A percentile compares a stretch with the other conserved stretches of the same genome.
Conservation (phyloP, 1,140 invertebrate genomes). For the Drosophila pseudoananassae region DNA sequence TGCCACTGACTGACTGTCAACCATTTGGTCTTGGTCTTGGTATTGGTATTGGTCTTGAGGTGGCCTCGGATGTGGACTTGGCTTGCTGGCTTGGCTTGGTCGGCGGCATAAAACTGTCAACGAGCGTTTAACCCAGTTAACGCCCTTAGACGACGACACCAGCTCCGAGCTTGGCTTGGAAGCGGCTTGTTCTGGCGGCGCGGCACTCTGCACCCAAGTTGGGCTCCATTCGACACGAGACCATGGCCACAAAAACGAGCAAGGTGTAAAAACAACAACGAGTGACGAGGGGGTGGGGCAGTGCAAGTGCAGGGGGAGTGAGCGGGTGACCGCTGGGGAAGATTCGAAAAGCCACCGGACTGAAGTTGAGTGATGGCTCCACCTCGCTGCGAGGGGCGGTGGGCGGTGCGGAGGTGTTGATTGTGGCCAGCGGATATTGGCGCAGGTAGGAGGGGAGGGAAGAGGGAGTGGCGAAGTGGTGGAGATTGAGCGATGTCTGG, state of each 20-base stretch:
- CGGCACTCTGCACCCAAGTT: conserved; percentile 29
- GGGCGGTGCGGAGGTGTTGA: conserved; percentile 69
- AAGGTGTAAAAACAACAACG: conserved; percentile 73
- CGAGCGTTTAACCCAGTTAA: conserved; percentile 79
- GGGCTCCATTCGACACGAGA: conserved; percentile 60
- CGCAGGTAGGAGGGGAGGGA: conserved; percentile 7
- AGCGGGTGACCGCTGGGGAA: conserved; percentile 9
- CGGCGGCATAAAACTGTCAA: conserved; percentile 75
- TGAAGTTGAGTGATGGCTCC: conserved; percentile 65
- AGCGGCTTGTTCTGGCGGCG: conserved; percentile 8
- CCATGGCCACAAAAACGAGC: conserved; percentile 46
- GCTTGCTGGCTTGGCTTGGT: conserved; percentile 12
- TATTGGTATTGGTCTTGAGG: conserved; percentile 14
- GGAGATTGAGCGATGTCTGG: conserved; percentile 71
- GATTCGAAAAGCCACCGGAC: conserved; percentile 54
- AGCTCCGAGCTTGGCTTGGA: conserved; percentile 11
- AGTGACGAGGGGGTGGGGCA: conserved; percentile 8
- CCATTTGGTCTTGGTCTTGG: conserved; percentile 42
- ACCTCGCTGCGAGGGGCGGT: conserved; percentile 39
- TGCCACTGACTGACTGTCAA: conserved; percentile 75
- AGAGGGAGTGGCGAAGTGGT: neutral
- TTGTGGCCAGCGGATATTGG: conserved; percentile 70
- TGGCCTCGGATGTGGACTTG: conserved; percentile 32
- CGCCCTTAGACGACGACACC: conserved; percentile 66
- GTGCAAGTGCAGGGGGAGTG: conserved; percentile 6